Base-by-base conservation (phyloP, 1,140 invertebrate species). In the Drosophila parabipectinata region DNA sequence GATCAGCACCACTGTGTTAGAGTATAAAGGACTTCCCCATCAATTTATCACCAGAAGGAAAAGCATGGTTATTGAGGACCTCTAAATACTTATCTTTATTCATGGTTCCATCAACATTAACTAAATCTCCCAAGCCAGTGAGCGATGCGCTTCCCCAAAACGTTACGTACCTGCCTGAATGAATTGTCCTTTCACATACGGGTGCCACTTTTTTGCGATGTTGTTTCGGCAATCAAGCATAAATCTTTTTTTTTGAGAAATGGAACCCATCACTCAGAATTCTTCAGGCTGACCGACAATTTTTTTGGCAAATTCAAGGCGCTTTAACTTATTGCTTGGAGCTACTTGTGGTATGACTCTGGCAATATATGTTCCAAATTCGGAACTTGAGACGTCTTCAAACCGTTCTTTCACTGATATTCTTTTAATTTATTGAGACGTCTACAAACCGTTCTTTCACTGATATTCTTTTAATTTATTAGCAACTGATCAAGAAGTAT, bases 221-320 rank as follows among this genome's bases (percentile, higher is more conserved):
- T 30, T 51, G 18, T 18, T 55, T 59, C 41, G 52, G 18, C 3
- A 55, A 21, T 21, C 45, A 14, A 34, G 50, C 52, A 69, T 28
- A 56, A 69, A 69, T 52, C 34, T 61, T 69, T 69, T 69, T 50
- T 48, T 32, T 18, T 21, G 51, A 61, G 61, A 45, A 48, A 34
- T 61, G 58, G 15, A 61, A 69, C 24, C 55, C 34, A 69, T 69
- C 64, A 41, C 50, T 68, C 39, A 61, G 15, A 59, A 61, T 47
- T 26, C 60, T 28, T 14, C 44, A 44, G 64, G 28, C 56, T 68
- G 21, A 21, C 60, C 18, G 21, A 14, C 37, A 68, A 37, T 21
- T 60, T 60, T 47, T 68, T 34, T 37, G 56, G 41, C 18, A 68
- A 68, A 21, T 4, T 54, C 8, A 18, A 55, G 32, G 48, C 50